Evolutionary conservation across 2,113 vertebrate species (phyloP).

Genomic region (Neogobius melanostomus): DNA sequence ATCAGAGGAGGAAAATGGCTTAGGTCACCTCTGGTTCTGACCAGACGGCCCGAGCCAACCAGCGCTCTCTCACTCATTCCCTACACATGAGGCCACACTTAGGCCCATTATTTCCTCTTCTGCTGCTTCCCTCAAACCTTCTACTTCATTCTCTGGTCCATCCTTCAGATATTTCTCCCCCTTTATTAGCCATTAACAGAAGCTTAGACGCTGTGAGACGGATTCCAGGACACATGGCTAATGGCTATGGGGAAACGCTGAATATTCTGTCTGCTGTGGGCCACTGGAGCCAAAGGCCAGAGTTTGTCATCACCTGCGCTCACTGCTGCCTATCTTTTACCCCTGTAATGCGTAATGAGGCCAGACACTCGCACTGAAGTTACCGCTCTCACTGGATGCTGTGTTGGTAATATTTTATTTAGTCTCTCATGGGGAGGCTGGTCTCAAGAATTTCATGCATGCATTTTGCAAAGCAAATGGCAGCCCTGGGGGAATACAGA

Average conservation of each 20-base stretch:
- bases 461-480: constrained; percentile 70
- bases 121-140: constrained; percentile 24
- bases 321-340: constrained; percentile 68
- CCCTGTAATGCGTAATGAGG: constrained; percentile 61
- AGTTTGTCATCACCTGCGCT: constrained; percentile 60
- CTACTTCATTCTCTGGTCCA: constrained; percentile 20
- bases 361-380: constrained; percentile 65
- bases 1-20: constrained; percentile 63
- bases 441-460: constrained; percentile 72
- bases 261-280: constrained; percentile 65
- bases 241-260: constrained; percentile 35
- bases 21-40: constrained; percentile 66
- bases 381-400: constrained; percentile 56
- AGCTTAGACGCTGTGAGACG: constrained; percentile 65
- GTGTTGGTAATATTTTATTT: constrained; percentile 75
- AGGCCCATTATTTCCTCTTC: constrained; percentile 7
- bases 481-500: constrained; percentile 60
- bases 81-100: constrained; percentile 34
- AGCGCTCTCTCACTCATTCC: constrained; percentile 36
- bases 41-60: constrained; percentile 47
- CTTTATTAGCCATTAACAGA: constrained; percentile 58
- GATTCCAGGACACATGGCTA: constrained; percentile 70
- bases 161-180: constrained; percentile 46
- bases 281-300: constrained; percentile 56
- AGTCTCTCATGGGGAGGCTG: constrained; percentile 59